phyloP scores from a whole-genome alignment of 1,140 invertebrate genomes.

The Aphelinus certus region DNA sequence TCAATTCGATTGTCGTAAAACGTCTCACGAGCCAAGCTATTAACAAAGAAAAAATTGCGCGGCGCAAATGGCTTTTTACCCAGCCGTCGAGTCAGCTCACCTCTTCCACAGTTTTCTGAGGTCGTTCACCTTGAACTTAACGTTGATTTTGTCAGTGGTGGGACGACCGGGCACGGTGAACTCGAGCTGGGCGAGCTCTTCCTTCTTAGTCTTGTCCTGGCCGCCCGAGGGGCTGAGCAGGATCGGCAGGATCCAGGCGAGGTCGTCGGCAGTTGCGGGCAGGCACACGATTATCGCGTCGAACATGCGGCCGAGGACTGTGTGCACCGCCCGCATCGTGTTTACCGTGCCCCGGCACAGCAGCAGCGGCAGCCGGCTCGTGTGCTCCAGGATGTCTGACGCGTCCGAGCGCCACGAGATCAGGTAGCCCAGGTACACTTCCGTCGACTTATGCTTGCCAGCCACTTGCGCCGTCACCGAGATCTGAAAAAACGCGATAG shows the following conservation, averaged over 20 bases:
- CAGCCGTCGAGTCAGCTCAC: constrained; percentile 31
- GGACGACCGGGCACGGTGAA: constrained; percentile 51
- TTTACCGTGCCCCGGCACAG: constrained; percentile 54
- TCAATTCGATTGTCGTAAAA: too few species aligned
- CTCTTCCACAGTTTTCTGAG: constrained; percentile 48
- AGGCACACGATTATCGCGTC: constrained; percentile 52
- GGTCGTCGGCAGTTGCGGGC: constrained; percentile 48
- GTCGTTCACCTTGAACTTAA: constrained; percentile 45
- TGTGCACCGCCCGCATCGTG: constrained; percentile 50
- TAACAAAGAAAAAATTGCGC: too few species aligned
- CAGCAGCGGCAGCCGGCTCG: constrained; percentile 50
- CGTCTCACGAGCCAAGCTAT: too few species aligned
- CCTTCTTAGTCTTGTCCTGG: constrained; percentile 31
- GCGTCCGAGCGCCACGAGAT: constrained; percentile 49
- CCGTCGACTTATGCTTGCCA: constrained; percentile 30
- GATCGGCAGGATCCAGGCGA: constrained; percentile 55
- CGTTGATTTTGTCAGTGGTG: constrained; percentile 45
- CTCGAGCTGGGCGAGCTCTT: constrained; percentile 46
- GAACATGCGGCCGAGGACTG: constrained; percentile 52
- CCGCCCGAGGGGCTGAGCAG: constrained; percentile 41
- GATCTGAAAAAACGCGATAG: constrained; percentile 43
- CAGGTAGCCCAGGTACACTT: constrained; percentile 53
- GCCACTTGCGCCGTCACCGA: constrained; percentile 44
- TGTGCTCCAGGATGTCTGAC: constrained; percentile 28
- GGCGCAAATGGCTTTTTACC: neutral